A percentile compares a stretch with the other conserved stretches of the same genome.
Conservation (phyloP, 1,140 invertebrate genomes). For the Antheraea pernyi region DNA sequence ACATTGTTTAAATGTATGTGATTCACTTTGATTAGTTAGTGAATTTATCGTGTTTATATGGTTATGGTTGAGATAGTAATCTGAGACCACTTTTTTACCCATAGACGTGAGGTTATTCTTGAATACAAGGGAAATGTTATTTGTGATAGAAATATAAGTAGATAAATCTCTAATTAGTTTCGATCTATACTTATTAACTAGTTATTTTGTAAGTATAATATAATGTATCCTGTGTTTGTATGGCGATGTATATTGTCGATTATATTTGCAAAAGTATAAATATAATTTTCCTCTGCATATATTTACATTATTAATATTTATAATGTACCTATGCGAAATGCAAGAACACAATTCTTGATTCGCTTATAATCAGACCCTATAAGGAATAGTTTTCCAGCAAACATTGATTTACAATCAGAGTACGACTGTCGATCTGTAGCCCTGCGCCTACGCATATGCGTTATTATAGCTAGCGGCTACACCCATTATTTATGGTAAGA, state of each 20-base stretch:
- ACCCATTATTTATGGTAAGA: constrained; percentile 78
- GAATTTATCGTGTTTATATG: too few species aligned
- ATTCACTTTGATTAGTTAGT: neutral
- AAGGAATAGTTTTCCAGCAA: constrained; percentile 4
- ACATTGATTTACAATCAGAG: constrained; percentile 73
- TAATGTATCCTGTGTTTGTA: too few species aligned
- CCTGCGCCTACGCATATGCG: constrained; percentile 60
- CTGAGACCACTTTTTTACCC: too few species aligned
- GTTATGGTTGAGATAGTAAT: too few species aligned
- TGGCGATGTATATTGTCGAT: too few species aligned
- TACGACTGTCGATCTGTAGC: constrained; percentile 64
- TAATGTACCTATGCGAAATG: neutral
- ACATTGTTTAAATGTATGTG: neutral
- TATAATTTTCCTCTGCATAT: neutral
- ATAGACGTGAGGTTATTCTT: too few species aligned
- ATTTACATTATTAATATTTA: neutral
- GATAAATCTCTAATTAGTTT: too few species aligned
- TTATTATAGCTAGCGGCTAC: constrained; percentile 71
- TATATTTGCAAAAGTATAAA: too few species aligned
- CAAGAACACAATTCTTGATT: neutral
- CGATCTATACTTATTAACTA: too few species aligned
- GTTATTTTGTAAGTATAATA: too few species aligned
- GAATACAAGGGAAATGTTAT: too few species aligned
- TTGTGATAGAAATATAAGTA: too few species aligned
- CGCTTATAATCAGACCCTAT: neutral